Conservation (phyloP, 2,113 vertebrate genomes). For the Trichomycterus rosablanca region DNA sequence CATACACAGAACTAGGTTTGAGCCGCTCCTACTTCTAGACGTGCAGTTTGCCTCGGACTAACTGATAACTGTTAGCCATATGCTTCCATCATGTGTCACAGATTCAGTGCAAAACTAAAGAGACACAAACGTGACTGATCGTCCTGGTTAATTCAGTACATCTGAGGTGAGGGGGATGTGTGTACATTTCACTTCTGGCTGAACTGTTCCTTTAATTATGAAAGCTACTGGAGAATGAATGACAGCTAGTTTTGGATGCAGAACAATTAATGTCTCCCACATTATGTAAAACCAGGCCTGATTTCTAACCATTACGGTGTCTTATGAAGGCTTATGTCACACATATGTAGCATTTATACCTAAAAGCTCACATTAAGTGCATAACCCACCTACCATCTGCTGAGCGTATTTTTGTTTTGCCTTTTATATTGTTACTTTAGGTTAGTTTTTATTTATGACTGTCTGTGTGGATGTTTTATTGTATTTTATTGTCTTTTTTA, state of each 20-base stretch:
- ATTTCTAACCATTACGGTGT: neutral
- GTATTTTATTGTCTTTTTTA: conserved; percentile 33
- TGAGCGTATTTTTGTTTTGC: conserved; percentile 16
- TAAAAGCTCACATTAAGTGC: neutral
- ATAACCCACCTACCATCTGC: conserved; percentile 34
- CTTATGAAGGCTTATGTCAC: conserved; percentile 15
- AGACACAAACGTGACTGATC: too few species aligned
- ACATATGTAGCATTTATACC: conserved; percentile 7
- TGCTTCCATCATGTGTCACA: too few species aligned
- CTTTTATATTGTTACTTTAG: conserved; percentile 23
- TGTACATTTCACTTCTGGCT: neutral
- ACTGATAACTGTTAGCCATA: too few species aligned
- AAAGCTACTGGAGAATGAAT: neutral
- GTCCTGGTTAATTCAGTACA: too few species aligned
- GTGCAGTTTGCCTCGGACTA: too few species aligned
- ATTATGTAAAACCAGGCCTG: neutral
- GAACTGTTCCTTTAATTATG: neutral
- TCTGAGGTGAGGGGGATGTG: neutral
- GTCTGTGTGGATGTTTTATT: conserved; percentile 22
- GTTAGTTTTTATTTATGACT: conserved; percentile 39
- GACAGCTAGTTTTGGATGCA: neutral
- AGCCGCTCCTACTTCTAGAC: too few species aligned
- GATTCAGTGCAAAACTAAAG: neutral
- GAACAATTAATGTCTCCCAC: neutral
- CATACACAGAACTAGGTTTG: too few species aligned